Evolutionary conservation across 2,797 vertebrate genomes (phyloP).

Genomic region (Rhinogobio ventralis): DNA sequence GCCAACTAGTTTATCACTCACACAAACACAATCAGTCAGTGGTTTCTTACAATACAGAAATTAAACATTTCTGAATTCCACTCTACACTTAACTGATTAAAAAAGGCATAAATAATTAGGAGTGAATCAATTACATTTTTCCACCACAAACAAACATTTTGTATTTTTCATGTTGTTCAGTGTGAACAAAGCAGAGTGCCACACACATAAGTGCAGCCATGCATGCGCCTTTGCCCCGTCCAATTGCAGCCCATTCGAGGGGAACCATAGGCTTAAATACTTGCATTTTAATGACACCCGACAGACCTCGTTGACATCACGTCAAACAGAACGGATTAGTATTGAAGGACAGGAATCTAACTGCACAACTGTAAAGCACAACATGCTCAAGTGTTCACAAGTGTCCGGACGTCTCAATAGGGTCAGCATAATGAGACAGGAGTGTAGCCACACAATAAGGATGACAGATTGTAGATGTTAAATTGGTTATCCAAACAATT

Average conservation of each 20-base stretch:
- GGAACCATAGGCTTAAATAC: conserved; percentile 77
- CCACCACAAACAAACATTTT: conserved; percentile 51
- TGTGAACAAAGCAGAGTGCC: conserved; percentile 46
- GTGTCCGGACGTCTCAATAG: not conserved
- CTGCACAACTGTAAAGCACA: conserved; percentile 11
- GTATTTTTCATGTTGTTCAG: conserved; percentile 56
- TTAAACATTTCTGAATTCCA: conserved; percentile 56
- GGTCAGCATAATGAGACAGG: conserved; percentile 18
- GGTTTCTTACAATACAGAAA: conserved; percentile 48
- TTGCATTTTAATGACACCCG: conserved; percentile 78
- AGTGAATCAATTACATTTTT: conserved; percentile 50
- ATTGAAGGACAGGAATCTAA: conserved; percentile 11
- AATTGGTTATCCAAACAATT: conserved; percentile 28
- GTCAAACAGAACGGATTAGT: conserved; percentile 18
- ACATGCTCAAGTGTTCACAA: conserved; percentile 7
- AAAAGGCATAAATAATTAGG: conserved; percentile 54
- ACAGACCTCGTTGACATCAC: conserved; percentile 22
- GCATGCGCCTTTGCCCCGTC: conserved; percentile 49
- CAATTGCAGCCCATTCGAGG: conserved; percentile 68
- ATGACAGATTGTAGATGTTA: conserved; percentile 28
- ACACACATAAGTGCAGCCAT: conserved; percentile 50
- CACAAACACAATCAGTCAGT: conserved; percentile 8
- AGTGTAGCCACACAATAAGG: conserved; percentile 11
- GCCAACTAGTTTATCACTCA: conserved; percentile 47
- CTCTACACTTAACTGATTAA: conserved; percentile 44